These are phyloP conservation scores for Adelognathus sp. DNA, from an alignment of 2,888 invertebrate genomes.

Conservation along the genomic window DNA sequence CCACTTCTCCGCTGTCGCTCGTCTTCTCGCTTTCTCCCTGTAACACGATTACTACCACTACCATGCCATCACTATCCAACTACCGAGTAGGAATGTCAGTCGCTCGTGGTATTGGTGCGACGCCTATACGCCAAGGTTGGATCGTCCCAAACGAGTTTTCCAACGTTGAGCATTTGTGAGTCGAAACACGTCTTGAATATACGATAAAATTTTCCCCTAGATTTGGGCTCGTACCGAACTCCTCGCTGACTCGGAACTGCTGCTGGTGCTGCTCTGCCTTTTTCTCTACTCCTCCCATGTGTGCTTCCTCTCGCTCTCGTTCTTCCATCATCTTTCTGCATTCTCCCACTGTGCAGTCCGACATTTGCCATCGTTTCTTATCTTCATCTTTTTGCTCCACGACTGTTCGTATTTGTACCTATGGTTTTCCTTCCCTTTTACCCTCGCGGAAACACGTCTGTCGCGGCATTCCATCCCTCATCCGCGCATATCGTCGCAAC, in stretches of 20 bases:
- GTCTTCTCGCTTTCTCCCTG: background rate
- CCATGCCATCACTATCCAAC: background rate
- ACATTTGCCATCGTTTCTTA: background rate
- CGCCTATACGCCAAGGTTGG: background rate
- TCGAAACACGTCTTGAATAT: constrained; percentile 78
- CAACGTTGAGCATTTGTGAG: constrained; percentile 65
- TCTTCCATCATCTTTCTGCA: constrained; percentile 7
- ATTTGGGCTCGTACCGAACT: constrained; percentile 65
- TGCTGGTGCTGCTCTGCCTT: constrained; percentile 19
- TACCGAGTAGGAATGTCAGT: no score
- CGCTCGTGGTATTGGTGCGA: constrained; percentile 10
- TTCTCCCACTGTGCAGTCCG: background rate
- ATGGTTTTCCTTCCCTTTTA: background rate
- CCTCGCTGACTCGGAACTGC: constrained; percentile 39
- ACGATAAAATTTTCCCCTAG: constrained; percentile 78
- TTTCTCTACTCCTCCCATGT: constrained; percentile 2
- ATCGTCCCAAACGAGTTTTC: background rate
- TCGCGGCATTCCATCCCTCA: background rate
- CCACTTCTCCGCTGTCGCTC: constrained; percentile 27
- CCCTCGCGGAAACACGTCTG: constrained; percentile 11
- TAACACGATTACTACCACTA: background rate
- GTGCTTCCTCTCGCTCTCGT: constrained; percentile 13
- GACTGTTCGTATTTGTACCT: background rate
- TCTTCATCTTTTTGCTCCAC: background rate
- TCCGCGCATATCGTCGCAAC: background rate